Base-by-base conservation (phyloP, 2,888 invertebrate genomes). In the Biston betularia region DNA sequence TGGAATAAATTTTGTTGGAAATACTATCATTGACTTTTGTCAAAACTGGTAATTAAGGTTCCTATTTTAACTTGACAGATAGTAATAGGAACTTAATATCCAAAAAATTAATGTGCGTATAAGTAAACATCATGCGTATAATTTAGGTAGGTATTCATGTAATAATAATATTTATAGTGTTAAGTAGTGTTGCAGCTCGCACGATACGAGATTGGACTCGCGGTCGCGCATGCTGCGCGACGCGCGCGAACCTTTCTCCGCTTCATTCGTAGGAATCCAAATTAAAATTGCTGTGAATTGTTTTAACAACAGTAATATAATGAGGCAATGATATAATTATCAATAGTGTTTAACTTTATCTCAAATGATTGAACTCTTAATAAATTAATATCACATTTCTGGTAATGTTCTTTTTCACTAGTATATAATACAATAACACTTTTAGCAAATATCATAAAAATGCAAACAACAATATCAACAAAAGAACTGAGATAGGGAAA, bases 391-490 rank as follows among this genome's bases (percentile, higher is more conserved):
- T 92, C 91, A 92, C 91, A 90, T 85, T 88, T 87, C 83, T 89
- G 81, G 88, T 89, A 89, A 92, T 86, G 85, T 91, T 92, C 78
- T 84, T 79, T 81, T 87, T 90, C 71, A 93, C 84, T 75, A 91
- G 75, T 73, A 86, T 75, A 73, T 81, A 87, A 81, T 89, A 83
- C 58, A 90, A 78, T 70, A 84, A 79, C 57, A 89, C 76, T 78
- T 80, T 86, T 34, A 86, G 74, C 65, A 86, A 83, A 83, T 92
- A 89, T 95, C 95, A 97, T 92, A 97, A 95, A 93, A 97, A 97
- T 79, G 97, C 97, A 94, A 97, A 97, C 78, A 96, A 94, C 61
- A 97, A 89, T 82, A 98, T 96, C 58, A 97, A 90, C 81, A 97
- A 94, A 69, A 97, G 88, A 71, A 97, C 96, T 46, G 96, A 87